Evolutionary conservation across 2,113 vertebrate species (phyloP).

Genomic region (Saiga tatarica): DNA sequence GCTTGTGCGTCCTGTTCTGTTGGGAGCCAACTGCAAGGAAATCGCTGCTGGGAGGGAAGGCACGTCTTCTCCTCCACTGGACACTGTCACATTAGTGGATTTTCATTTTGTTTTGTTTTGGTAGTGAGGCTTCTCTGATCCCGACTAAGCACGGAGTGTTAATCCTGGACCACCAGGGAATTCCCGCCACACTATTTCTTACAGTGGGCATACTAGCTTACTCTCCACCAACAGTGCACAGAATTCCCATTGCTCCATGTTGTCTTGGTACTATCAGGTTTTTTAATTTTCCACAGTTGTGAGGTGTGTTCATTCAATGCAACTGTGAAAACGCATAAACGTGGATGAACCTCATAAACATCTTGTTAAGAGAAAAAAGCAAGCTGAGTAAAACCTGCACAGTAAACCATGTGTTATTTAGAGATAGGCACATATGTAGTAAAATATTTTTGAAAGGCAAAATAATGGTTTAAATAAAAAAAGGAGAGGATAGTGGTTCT

Average conservation of each 20-base stretch:
- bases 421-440: background rate
- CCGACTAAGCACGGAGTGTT: background rate
- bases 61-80: background rate
- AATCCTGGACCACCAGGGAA: background rate
- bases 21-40: background rate
- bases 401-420: background rate
- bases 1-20: background rate
- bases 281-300: fast-evolving
- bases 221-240: background rate
- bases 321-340: background rate
- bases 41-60: background rate
- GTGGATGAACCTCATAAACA: background rate
- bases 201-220: background rate
- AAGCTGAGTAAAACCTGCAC: background rate
- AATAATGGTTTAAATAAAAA: background rate
- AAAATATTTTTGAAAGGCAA: background rate
- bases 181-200: background rate
- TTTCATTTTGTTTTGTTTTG: background rate
- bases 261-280: too few species aligned
- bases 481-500: background rate
- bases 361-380: background rate
- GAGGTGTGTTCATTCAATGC: background rate
- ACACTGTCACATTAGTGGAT: background rate
- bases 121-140: background rate
- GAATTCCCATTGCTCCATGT: fast-evolving